These are phyloP conservation scores for Telenomus remus DNA, from an alignment of 1,140 invertebrate species.

Conservation along the genomic window DNA sequence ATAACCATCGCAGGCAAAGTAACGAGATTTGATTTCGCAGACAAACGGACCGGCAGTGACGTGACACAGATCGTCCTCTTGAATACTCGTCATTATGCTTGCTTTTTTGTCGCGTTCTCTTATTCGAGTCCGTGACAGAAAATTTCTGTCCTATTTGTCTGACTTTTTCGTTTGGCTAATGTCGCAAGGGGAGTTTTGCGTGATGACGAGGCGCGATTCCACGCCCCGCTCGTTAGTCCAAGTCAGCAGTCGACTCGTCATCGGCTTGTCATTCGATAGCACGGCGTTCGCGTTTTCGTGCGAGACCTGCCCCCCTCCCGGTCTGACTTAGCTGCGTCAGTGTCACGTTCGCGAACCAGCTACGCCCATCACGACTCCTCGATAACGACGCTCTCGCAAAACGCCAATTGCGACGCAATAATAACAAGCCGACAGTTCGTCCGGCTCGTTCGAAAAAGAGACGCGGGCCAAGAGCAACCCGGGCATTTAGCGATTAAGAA, in stretches of 20 bases:
- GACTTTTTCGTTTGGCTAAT: slow-evolving; percentile 1
- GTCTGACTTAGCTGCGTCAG: slow-evolving; percentile 58
- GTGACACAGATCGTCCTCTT: slow-evolving; percentile 55
- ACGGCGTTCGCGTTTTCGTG: slow-evolving; percentile 52
- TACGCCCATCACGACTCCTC: slow-evolving; percentile 68
- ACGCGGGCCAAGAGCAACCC: slow-evolving; percentile 3
- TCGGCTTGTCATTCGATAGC: slow-evolving; percentile 74
- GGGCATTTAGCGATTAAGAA: slow-evolving; percentile 12
- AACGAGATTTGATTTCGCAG: slow-evolving; percentile 68
- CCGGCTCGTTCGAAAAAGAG: slow-evolving; percentile 10
- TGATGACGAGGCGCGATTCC: slow-evolving; percentile 74
- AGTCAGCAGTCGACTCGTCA: slow-evolving; percentile 75
- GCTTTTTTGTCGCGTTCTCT: background rate
- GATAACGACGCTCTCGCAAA: slow-evolving; percentile 62
- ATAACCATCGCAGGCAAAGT: slow-evolving; percentile 67
- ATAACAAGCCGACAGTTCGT: background rate
- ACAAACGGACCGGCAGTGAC: slow-evolving; percentile 63
- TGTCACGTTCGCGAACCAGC: slow-evolving; percentile 60
- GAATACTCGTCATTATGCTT: slow-evolving; percentile 7
- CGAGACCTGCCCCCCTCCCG: slow-evolving; percentile 8
- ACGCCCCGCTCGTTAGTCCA: slow-evolving; percentile 75
- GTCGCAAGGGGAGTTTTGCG: slow-evolving; percentile 50
- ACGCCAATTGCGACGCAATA: slow-evolving; percentile 18
- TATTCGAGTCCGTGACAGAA: background rate
- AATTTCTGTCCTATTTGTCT: slow-evolving; percentile 44